Conservation (phyloP, 1,140 invertebrate species). For the Bombus balteatus region DNA sequence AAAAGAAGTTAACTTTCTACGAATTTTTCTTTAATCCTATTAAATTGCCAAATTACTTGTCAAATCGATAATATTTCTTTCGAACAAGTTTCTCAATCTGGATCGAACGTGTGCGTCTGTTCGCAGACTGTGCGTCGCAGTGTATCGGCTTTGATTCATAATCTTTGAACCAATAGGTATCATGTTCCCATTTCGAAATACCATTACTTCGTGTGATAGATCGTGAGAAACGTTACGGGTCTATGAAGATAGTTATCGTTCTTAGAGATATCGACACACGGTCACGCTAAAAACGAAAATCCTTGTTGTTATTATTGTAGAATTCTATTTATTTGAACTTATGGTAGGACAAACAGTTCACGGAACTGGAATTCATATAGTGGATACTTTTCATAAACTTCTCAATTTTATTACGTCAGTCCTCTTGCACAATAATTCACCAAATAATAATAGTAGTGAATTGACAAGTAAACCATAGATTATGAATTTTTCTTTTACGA, state of each 20-base stretch:
- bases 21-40: background rate
- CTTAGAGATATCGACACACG: background rate
- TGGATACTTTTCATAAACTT: background rate
- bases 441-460: background rate
- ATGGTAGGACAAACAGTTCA: slow-evolving; percentile 2
- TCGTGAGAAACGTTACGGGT: slow-evolving; percentile 48
- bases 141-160: slow-evolving; percentile 32
- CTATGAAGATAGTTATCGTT: background rate
- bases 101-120: background rate
- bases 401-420: background rate
- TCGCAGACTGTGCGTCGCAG: background rate
- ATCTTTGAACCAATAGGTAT: slow-evolving; percentile 41
- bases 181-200: slow-evolving; percentile 50
- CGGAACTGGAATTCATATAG: background rate
- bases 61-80: background rate
- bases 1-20: background rate
- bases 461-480: background rate
- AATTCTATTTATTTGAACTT: slow-evolving; percentile 3
- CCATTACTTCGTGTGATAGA: slow-evolving; percentile 41
- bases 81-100: background rate
- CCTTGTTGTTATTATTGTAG: background rate
- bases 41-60: background rate
- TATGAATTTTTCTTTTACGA: background rate
- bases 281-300: background rate
- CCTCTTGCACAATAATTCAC: background rate